These are phyloP conservation scores for Chloropsis cyanopogon DNA, from an alignment of 2,113 vertebrate genomes.

Conservation along the genomic window DNA sequence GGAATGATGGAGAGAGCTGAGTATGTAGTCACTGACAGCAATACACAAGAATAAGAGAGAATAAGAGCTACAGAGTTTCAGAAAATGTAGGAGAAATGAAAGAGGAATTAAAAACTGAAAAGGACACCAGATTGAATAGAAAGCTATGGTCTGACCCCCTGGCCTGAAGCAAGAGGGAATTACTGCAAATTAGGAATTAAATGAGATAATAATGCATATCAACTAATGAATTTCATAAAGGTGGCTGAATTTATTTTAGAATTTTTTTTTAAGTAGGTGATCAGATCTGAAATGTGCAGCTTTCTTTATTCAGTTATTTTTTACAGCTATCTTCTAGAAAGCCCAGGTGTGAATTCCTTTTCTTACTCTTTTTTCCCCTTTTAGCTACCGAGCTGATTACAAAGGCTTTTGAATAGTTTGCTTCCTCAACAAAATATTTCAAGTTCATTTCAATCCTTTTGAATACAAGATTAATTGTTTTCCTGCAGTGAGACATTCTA, in stretches of 20 bases:
- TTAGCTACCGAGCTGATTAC: constrained; percentile 8
- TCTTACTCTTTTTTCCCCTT: background rate
- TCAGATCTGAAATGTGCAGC: background rate
- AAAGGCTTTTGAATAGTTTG: constrained; percentile 17
- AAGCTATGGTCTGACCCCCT: background rate
- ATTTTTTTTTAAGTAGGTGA: background rate
- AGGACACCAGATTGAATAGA: background rate
- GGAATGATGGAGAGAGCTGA: background rate
- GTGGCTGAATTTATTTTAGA: background rate
- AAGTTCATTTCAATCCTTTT: background rate
- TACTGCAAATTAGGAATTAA: background rate
- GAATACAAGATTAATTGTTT: constrained; percentile 25
- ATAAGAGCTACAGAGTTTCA: background rate
- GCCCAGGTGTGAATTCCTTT: constrained; percentile 3
- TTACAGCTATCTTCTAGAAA: background rate
- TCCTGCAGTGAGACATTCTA: background rate
- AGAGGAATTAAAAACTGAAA: background rate
- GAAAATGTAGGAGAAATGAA: background rate
- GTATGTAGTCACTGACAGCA: background rate
- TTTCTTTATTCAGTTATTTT: background rate
- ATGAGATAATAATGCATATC: background rate
- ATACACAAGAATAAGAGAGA: background rate
- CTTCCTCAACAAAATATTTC: background rate
- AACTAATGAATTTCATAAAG: background rate
- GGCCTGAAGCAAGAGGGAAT: background rate